Evolutionary conservation across 1,140 invertebrate species (phyloP).

Genomic region (Drosophila nannoptera): DNA sequence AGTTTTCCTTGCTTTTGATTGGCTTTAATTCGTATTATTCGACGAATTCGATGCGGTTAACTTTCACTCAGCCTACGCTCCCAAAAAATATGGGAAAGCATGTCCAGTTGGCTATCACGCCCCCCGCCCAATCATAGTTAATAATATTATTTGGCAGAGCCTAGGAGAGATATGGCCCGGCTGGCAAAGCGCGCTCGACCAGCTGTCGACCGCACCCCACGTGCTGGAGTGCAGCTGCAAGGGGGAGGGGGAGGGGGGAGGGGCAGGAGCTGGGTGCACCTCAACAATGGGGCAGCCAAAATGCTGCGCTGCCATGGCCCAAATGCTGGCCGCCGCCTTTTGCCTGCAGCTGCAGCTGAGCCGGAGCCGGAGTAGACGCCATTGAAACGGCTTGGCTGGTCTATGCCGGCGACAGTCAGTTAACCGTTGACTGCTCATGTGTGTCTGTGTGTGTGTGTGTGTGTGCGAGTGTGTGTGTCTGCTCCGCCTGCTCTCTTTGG

Average conservation of each 20-base stretch:
- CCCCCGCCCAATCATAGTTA: conserved; percentile 2
- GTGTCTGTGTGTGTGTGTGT: conserved; percentile 3
- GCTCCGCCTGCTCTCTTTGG: conserved; percentile 43
- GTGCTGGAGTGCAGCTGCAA: conserved; percentile 40
- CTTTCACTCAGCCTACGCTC: conserved; percentile 40
- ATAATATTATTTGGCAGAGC: conserved; percentile 9
- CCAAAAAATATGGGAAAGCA: conserved; percentile 52
- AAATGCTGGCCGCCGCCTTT: conserved; percentile 59
- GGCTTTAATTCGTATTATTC: conserved; percentile 11
- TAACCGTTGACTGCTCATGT: conserved; percentile 60
- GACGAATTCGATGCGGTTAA: conserved; percentile 11
- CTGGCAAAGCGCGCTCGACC: background rate
- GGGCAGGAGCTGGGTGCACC: conserved; percentile 28
- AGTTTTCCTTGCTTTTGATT: background rate
- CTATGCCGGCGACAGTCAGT: conserved; percentile 55
- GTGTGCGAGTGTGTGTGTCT: conserved; percentile 14
- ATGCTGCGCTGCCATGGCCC: conserved; percentile 56
- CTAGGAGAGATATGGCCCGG: background rate
- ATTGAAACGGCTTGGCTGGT: conserved; percentile 63
- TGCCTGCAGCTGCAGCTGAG: conserved; percentile 67
- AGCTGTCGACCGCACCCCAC: conserved; percentile 61
- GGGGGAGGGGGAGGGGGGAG: background rate
- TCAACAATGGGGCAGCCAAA: conserved; percentile 35
- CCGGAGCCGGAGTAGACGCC: conserved; percentile 52
- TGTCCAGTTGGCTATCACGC: conserved; percentile 41